These are phyloP conservation scores for Falco biarmicus DNA, from an alignment of 2,797 vertebrate genomes.

Conservation along the genomic window DNA sequence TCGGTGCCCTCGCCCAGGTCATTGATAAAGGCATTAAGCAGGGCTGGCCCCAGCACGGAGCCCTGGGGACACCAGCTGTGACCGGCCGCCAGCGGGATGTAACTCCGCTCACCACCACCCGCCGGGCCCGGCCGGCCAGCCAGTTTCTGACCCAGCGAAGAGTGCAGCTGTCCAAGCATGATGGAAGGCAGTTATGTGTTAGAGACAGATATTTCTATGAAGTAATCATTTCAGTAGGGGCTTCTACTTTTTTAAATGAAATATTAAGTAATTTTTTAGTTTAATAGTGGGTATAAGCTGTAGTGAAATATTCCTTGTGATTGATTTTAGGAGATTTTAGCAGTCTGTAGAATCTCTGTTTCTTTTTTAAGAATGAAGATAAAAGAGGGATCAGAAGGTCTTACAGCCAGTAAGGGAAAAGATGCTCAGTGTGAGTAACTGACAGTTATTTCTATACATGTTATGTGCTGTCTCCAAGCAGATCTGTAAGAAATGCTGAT, in stretches of 20 bases:
- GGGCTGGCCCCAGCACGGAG: no score
- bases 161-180: fast-evolving
- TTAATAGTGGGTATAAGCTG: background rate
- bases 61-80: no score
- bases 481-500: background rate
- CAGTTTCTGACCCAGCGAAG: background rate
- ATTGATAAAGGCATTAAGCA: no score
- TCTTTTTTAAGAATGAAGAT: background rate
- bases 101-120: background rate
- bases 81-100: fast-evolving
- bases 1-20: no score
- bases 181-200: background rate
- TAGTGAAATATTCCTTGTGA: background rate
- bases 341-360: background rate
- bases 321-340: background rate
- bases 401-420: background rate
- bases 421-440: background rate
- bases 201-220: background rate
- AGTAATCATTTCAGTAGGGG: background rate
- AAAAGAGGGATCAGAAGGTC: background rate
- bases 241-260: background rate
- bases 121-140: background rate
- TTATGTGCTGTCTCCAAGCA: background rate
- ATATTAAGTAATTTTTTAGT: background rate
- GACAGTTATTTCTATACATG: background rate